Conservation (phyloP, 2,113 vertebrate species). For the Mohoua ochrocephala region DNA sequence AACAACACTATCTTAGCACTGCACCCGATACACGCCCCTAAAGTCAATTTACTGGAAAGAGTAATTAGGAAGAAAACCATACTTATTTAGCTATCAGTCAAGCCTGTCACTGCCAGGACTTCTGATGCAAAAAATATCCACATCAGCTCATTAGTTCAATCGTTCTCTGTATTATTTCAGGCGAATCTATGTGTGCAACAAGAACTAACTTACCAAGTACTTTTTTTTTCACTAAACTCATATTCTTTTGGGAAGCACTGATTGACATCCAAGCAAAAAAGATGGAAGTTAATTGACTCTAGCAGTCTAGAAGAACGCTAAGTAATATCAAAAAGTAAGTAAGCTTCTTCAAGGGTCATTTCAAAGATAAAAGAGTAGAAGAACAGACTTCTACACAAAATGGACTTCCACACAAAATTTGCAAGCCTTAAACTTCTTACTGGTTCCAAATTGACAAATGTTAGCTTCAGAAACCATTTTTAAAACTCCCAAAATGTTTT, state of each 20-base stretch:
- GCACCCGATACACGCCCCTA: not conserved
- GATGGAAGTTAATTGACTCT: not conserved
- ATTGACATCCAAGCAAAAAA: not conserved
- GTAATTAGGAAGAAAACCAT: not conserved
- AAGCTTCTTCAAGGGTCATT: not conserved
- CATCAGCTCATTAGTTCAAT: not conserved
- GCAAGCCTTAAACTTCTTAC: not conserved
- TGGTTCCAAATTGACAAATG: fast-evolving
- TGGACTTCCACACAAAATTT: not conserved
- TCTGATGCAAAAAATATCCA: not conserved
- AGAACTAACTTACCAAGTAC: not conserved
- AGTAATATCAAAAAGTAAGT: not conserved
- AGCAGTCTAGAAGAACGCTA: not conserved
- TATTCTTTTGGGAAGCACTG: not conserved
- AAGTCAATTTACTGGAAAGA: not conserved
- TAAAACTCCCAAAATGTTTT: not conserved
- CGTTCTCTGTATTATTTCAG: not conserved
- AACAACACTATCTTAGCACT: not conserved
- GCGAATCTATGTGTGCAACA: not conserved
- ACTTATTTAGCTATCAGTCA: not conserved
- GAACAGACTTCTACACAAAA: not conserved
- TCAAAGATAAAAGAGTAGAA: not conserved
- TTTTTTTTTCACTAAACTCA: not conserved
- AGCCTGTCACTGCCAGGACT: not conserved
- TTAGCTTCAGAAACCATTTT: not conserved